Base-by-base conservation (phyloP, 2,113 vertebrate genomes). In the Odontesthes bonariensis region DNA sequence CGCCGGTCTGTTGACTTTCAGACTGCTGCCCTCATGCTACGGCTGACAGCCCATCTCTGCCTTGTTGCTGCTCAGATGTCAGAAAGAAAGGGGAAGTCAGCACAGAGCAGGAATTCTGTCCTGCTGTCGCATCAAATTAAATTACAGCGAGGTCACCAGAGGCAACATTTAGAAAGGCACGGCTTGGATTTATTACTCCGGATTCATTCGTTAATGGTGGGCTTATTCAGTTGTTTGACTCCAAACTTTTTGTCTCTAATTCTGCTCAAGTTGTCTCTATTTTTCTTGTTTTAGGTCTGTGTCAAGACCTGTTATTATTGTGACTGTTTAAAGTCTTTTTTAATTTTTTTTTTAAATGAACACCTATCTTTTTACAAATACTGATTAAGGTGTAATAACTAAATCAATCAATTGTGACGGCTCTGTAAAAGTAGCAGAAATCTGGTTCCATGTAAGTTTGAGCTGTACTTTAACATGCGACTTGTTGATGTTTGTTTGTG, bases 1-100 rank as follows among this genome's bases (percentile, higher is more conserved):
- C 9, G 8, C 31, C 10, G 23, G 23, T 62, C 53, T 58, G 77
- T 69, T 82, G 75, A 57, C 75, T 83, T 19, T 49, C 63, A n/a
- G 71, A 46, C 53, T 51, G 63, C 62, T 59, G 40, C 63, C 60
- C 42, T 54, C 64, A 42, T 49, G 0, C 68, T 64, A 61, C 77
- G 10, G 67, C 71, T 84, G 85, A 82, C 79, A 73, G 81, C 67
- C 69, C 66, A 17, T 65, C 42, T 65, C 77, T 46, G 72, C 58
- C 57, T 5, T 52, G 17, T 27, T 40, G 72, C 58, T 60, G 76
- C 73, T 70, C 74, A 69, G 33, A 64, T 61, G 66, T 38, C 77
- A 61, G 77, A 55, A 11, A n/a, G n/a, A n/a, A 42, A 49, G 47
- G 35, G 40, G 5, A 53, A 20, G 54, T 65, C 20, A 7, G 65